phyloP scores from a whole-genome alignment of 2,888 invertebrate genomes.

The Ormyrus thymus region DNA sequence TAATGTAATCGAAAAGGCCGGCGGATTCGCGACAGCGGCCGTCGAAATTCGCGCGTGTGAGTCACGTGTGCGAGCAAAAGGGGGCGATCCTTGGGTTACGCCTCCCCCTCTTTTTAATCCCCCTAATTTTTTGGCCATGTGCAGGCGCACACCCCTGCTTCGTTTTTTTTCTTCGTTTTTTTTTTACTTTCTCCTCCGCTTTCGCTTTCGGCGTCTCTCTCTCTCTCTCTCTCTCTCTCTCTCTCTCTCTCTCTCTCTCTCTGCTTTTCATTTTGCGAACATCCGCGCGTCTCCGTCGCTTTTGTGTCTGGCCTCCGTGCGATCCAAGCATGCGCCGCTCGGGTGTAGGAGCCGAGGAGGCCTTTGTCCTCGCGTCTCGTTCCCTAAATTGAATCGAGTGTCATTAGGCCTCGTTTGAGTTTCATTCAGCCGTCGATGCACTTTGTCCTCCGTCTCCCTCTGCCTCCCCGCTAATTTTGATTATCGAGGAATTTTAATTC shows the following conservation, averaged over 20 bases:
- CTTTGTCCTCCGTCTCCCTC: constrained; percentile 1
- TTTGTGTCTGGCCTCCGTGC: constrained; percentile 19
- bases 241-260: constrained; percentile 22
- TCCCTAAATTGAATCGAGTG: constrained; percentile 52
- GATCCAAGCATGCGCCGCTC: constrained; percentile 27
- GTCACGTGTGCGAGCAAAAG: background rate
- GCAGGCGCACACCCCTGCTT: background rate
- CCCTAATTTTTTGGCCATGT: constrained; percentile 25
- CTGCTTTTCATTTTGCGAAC: constrained; percentile 9
- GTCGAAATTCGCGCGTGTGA: background rate
- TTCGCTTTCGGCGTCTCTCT: constrained; percentile 40
- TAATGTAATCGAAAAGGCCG: too few relatives aligned
- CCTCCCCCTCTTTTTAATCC: constrained; percentile 21
- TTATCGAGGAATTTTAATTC: constrained; percentile 47
- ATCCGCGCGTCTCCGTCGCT: background rate
- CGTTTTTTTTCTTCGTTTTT: constrained; percentile 9
- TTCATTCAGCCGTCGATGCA: constrained; percentile 38
- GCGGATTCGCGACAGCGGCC: too few relatives aligned
- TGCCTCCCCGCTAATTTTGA: constrained; percentile 30
- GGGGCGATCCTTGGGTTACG: background rate
- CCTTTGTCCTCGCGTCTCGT: constrained; percentile 53
- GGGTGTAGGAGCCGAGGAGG: constrained; percentile 33
- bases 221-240: constrained; percentile 26
- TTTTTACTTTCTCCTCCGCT: constrained; percentile 40
- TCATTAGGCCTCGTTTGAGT: constrained; percentile 51